Evolutionary conservation across 1,140 invertebrate species (phyloP).

Genomic region (Micrasema longulum): DNA sequence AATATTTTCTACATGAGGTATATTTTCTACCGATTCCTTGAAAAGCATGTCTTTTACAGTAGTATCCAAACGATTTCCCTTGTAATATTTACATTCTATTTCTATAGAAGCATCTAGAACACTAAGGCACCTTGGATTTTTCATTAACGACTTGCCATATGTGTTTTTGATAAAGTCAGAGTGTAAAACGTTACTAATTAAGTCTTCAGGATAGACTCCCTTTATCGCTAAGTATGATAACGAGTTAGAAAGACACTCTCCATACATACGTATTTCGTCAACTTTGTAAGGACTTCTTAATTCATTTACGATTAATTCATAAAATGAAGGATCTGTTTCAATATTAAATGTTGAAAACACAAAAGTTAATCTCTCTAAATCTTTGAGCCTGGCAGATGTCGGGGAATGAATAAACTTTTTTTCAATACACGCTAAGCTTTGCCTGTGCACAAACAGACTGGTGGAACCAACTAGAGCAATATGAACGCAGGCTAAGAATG

Average conservation of each 20-base stretch:
- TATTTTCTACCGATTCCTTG: slow-evolving; percentile 64
- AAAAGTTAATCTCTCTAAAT: slow-evolving; percentile 72
- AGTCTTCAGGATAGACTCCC: slow-evolving; percentile 66
- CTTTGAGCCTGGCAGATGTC: slow-evolving; percentile 68
- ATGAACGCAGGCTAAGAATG: slow-evolving; percentile 65
- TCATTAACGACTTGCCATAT: slow-evolving; percentile 56
- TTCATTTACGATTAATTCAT: slow-evolving; percentile 62
- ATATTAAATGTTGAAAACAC: slow-evolving; percentile 65
- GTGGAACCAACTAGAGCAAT: slow-evolving; percentile 67
- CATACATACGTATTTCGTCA: slow-evolving; percentile 65
- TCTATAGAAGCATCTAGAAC: slow-evolving; percentile 67
- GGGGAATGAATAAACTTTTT: slow-evolving; percentile 59
- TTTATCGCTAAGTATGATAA: slow-evolving; percentile 65
- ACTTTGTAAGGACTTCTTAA: slow-evolving; percentile 59
- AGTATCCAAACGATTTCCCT: slow-evolving; percentile 64
- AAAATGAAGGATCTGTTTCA: slow-evolving; percentile 61
- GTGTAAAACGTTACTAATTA: slow-evolving; percentile 58
- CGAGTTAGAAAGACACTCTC: slow-evolving; percentile 60
- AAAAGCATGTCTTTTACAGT: slow-evolving; percentile 59
- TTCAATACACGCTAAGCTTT: slow-evolving; percentile 58
- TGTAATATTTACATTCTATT: slow-evolving; percentile 71
- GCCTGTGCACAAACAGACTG: slow-evolving; percentile 60
- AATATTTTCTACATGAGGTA: slow-evolving; percentile 61
- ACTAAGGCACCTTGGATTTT: slow-evolving; percentile 63
- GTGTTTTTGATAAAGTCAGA: slow-evolving; percentile 38